Evolutionary conservation across 2,888 invertebrate species (phyloP).

Genomic region (Campoletis raptor): DNA sequence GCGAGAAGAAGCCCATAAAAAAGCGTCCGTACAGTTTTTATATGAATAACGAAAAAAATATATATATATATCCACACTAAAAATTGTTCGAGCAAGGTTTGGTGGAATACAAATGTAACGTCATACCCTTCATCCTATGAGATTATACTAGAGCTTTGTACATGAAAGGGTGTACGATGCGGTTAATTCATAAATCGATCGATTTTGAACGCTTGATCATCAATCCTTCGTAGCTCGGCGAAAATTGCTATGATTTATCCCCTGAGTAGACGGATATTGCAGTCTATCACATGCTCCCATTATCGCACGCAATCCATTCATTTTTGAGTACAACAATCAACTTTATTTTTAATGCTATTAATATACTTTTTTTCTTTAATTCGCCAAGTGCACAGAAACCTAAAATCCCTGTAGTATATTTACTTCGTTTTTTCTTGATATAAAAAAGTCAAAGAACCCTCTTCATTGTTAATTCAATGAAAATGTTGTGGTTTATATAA

Average conservation of each 20-base stretch:
- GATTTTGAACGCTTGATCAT: constrained; percentile 20
- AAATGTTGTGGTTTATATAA: not conserved
- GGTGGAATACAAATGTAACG: constrained; percentile 29
- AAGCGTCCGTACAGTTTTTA: constrained; percentile 2
- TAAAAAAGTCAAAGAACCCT: not conserved
- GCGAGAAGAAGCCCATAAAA: constrained; percentile 5
- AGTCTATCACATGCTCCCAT: not conserved
- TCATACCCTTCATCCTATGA: not conserved
- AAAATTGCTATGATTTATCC: constrained; percentile 40
- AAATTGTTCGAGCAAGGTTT: not conserved
- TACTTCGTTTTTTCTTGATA: not conserved
- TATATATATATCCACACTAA: too few relatives aligned
- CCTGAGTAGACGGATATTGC: constrained; percentile 8
- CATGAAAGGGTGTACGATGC: not conserved
- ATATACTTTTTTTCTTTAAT: not conserved
- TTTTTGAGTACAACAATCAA: not conserved
- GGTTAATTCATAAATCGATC: constrained; percentile 38
- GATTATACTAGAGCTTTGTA: not conserved
- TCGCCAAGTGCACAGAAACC: not conserved
- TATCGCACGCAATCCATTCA: not conserved
- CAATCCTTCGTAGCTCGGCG: constrained; percentile 29
- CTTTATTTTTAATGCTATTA: not conserved
- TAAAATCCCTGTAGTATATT: not conserved
- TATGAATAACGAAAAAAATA: not conserved
- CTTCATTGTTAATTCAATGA: not conserved